These are phyloP conservation scores for Hippopotamyrus pictus DNA, from an alignment of 2,797 vertebrate genomes.

Conservation along the genomic window DNA sequence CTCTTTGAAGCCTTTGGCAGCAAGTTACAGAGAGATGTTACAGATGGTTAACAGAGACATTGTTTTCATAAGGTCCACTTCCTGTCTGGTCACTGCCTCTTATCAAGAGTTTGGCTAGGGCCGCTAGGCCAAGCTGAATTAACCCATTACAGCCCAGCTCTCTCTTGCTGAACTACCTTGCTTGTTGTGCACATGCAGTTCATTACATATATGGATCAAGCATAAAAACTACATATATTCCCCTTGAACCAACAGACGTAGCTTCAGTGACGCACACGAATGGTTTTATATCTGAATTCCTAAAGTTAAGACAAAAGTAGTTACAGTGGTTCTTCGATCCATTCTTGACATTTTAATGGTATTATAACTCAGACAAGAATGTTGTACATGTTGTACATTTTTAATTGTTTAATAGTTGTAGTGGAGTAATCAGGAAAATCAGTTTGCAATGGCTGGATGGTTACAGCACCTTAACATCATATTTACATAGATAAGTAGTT, in stretches of 20 bases:
- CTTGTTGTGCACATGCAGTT: background rate
- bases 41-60: background rate
- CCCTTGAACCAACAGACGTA: background rate
- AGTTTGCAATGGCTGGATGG: background rate
- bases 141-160: background rate
- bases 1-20: background rate
- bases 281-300: background rate
- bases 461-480: background rate
- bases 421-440: background rate
- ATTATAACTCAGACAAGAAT: background rate
- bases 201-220: background rate
- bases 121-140: background rate
- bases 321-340: background rate
- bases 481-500: background rate
- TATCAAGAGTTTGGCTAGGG: background rate
- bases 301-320: background rate
- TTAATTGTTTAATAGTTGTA: background rate
- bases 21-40: background rate
- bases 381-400: background rate
- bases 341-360: background rate
- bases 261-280: background rate
- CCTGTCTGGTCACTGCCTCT: constrained; percentile 7
- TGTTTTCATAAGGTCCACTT: background rate
- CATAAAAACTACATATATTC: background rate
- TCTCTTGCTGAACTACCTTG: background rate